Conservation (phyloP, 1,140 invertebrate species). For the Chelonus insularis region DNA sequence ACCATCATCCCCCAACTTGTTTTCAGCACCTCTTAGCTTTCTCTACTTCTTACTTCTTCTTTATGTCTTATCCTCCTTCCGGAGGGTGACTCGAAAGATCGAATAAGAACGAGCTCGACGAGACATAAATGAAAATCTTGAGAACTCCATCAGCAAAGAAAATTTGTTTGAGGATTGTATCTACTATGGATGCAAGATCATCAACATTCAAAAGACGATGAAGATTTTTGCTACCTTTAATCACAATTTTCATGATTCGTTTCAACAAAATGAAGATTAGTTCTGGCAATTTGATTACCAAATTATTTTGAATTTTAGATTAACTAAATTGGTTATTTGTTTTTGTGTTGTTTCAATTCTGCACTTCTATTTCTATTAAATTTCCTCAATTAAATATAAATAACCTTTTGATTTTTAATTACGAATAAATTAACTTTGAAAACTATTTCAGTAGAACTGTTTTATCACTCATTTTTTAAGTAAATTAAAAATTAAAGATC, state of each 20-base stretch:
- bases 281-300: too few relatives aligned
- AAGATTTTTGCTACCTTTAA: neutral
- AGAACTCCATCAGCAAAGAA: neutral
- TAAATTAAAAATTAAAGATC: too few relatives aligned
- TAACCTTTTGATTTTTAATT: too few relatives aligned
- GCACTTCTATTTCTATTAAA: too few relatives aligned
- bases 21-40: slow-evolving; percentile 1
- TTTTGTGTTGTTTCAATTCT: too few relatives aligned
- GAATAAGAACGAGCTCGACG: neutral
- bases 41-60: slow-evolving; percentile 5
- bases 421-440: too few relatives aligned
- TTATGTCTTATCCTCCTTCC: neutral
- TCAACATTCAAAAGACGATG: neutral
- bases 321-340: too few relatives aligned
- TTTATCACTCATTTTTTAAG: too few relatives aligned
- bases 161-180: neutral
- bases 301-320: too few relatives aligned
- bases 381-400: too few relatives aligned
- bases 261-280: neutral
- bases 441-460: too few relatives aligned
- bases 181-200: neutral
- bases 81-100: neutral
- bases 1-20: neutral
- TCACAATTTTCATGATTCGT: neutral
- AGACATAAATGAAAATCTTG: neutral